These are phyloP conservation scores for Emydura subglobosa DNA, from an alignment of 2,113 vertebrate genomes.

Conservation along the genomic window DNA sequence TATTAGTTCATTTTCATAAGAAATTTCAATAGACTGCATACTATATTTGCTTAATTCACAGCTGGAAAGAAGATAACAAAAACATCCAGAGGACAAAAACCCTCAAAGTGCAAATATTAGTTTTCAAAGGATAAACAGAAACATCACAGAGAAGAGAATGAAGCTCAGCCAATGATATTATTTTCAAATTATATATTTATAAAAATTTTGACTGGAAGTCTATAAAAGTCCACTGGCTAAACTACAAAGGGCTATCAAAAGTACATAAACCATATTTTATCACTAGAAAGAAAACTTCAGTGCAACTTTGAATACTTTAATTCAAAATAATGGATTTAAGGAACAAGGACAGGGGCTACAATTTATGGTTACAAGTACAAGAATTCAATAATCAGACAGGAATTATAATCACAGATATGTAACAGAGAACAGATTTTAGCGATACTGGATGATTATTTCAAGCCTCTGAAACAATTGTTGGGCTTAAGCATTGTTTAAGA, in stretches of 20 bases:
- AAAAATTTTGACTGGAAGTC: background rate
- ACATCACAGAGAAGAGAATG: background rate
- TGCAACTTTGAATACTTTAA: background rate
- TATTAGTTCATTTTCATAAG: background rate
- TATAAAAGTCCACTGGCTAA: background rate
- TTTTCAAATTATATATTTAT: constrained; percentile 2
- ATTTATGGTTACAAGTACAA: background rate
- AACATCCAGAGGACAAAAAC: background rate
- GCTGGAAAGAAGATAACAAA: constrained; percentile 26
- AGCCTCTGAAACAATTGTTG: background rate
- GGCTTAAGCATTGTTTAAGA: background rate
- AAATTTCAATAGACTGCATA: background rate
- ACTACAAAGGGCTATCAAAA: background rate
- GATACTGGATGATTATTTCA: background rate
- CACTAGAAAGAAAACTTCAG: background rate
- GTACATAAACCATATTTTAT: background rate
- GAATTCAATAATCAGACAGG: background rate
- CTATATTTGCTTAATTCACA: constrained; percentile 16
- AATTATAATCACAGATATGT: background rate
- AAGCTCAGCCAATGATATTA: background rate
- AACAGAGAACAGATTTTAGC: background rate
- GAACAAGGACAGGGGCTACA: background rate
- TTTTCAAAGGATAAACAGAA: constrained; percentile 5
- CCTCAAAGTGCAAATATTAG: background rate
- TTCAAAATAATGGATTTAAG: background rate